Conservation (phyloP, 2,888 invertebrate genomes). For the Entomobrya proxima region DNA sequence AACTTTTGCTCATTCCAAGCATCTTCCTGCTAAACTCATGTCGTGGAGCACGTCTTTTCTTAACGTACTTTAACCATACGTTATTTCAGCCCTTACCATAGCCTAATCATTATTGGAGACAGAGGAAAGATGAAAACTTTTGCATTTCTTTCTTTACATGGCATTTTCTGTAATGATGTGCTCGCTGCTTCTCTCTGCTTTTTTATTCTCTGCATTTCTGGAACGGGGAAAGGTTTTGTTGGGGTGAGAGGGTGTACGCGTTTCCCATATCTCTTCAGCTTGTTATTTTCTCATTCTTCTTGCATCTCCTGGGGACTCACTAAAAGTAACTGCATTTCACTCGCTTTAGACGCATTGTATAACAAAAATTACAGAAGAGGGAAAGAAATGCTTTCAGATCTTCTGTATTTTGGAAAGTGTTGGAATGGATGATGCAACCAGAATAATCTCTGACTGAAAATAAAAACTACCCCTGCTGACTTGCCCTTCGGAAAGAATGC, state of each 20-base stretch:
- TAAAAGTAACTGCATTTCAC: not conserved
- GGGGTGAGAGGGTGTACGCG: conserved; percentile 52
- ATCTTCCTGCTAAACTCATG: not conserved
- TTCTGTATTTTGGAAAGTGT: not conserved
- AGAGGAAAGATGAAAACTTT: conserved; percentile 32
- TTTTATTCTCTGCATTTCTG: not conserved
- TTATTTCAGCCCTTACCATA: not conserved
- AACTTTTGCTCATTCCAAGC: not conserved
- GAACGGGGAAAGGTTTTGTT: conserved; percentile 48
- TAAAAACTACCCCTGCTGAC: conserved; percentile 26
- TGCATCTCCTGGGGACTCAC: conserved; percentile 47
- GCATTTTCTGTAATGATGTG: conserved; percentile 41
- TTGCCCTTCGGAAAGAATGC: conserved; percentile 23
- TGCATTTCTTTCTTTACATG: conserved; percentile 43
- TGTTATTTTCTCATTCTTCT: conserved; percentile 51
- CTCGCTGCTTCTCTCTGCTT: not conserved
- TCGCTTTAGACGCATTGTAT: not conserved
- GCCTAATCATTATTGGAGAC: conserved; percentile 55
- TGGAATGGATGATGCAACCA: not conserved
- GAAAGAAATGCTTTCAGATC: not conserved
- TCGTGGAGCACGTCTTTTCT: not conserved
- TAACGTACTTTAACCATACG: not conserved
- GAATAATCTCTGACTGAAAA: conserved; percentile 27
- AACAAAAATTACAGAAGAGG: not conserved
- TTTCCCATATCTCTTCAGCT: conserved; percentile 18